Evolutionary conservation across 2,797 vertebrate species (phyloP).

Genomic region (Premnoplex brunnescens): DNA sequence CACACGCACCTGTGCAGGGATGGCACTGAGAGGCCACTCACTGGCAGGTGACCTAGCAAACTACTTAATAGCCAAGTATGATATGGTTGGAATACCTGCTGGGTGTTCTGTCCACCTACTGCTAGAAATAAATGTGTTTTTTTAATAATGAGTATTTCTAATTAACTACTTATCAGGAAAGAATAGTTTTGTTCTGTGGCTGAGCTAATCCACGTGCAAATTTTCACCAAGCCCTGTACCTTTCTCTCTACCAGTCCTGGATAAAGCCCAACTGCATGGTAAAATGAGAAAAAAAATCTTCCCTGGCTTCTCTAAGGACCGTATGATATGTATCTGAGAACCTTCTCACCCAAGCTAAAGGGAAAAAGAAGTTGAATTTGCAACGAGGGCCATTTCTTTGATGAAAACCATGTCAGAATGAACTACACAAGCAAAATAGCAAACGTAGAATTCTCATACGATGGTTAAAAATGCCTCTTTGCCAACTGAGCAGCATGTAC

Average conservation of each 20-base stretch:
- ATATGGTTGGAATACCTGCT: neutral
- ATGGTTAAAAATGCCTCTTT: neutral
- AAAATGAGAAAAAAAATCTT: neutral
- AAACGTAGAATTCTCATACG: neutral
- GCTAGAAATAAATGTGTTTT: neutral
- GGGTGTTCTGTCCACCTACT: neutral
- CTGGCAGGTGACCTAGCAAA: neutral
- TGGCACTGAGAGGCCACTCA: neutral
- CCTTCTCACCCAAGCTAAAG: neutral
- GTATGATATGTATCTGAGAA: neutral
- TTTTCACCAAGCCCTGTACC: neutral
- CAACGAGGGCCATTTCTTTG: neutral
- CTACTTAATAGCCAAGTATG: neutral
- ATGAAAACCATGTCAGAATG: neutral
- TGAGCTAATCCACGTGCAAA: neutral
- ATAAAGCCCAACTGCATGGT: neutral
- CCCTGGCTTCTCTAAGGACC: neutral
- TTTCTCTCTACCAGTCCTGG: neutral
- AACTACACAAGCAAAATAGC: neutral
- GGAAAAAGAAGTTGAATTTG: neutral
- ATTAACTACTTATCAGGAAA: neutral
- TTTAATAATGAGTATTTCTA: neutral
- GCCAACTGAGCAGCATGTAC: fast-evolving
- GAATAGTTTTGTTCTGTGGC: neutral
- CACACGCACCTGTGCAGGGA: fast-evolving